Evolutionary conservation across 2,797 vertebrate species (phyloP).

Genomic region (Podarcis siculus): DNA sequence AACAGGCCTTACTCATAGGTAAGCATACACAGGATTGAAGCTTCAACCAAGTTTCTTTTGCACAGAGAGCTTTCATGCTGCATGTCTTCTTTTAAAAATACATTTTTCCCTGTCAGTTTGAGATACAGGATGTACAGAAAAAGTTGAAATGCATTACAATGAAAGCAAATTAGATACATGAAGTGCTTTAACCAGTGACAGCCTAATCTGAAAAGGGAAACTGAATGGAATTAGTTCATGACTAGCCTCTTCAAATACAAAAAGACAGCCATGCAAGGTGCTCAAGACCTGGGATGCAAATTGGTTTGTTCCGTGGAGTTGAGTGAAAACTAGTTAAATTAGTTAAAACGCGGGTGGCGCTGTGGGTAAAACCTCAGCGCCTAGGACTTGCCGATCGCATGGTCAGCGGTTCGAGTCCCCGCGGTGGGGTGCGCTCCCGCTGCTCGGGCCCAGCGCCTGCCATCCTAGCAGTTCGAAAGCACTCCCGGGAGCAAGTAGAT

Average conservation of each 20-base stretch:
- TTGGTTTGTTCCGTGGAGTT: slow-evolving; percentile 5
- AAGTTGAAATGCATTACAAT: background rate
- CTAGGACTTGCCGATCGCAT: too few relatives aligned
- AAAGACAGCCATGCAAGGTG: background rate
- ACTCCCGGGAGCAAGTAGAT: too few relatives aligned
- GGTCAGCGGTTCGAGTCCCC: too few relatives aligned
- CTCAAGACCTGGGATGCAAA: background rate
- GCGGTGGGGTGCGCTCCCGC: too few relatives aligned
- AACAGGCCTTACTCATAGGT: background rate
- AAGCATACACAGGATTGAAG: background rate
- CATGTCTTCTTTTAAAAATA: background rate
- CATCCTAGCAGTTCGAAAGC: too few relatives aligned
- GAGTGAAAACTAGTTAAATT: background rate
- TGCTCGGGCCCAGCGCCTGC: too few relatives aligned
- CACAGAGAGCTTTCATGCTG: background rate
- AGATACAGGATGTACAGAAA: background rate
- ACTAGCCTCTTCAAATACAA: slow-evolving; percentile 13
- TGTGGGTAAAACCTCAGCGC: too few relatives aligned
- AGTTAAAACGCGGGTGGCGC: too few relatives aligned
- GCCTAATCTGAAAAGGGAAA: slow-evolving; percentile 17
- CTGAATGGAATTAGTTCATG: slow-evolving; percentile 9
- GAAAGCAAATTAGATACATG: background rate
- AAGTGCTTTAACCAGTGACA: slow-evolving; percentile 17
- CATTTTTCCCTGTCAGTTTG: slow-evolving; percentile 1
- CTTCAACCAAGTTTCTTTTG: background rate